Percentiles rank a stretch among this genome's conserved stretches.
Evolutionary conservation across 2,888 invertebrate genomes (phyloP).

Genomic region (Gymnosoma rotundatum): DNA sequence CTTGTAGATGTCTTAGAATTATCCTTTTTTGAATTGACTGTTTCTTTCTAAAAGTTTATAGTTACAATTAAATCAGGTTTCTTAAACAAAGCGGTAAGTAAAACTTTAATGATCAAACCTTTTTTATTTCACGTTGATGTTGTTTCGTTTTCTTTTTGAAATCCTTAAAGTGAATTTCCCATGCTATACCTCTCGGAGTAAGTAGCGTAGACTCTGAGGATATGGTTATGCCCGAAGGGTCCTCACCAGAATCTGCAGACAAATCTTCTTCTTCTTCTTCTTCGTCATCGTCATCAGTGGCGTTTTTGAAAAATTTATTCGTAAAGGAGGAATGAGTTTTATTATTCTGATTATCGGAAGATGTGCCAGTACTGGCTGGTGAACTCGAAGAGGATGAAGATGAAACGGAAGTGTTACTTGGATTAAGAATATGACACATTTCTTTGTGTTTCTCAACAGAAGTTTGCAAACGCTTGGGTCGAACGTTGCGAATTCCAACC

Average conservation of each 20-base stretch:
- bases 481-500: slow-evolving; percentile 73
- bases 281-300: slow-evolving; percentile 60
- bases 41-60: slow-evolving; percentile 33
- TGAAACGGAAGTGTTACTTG: slow-evolving; percentile 74
- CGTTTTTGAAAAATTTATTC: slow-evolving; percentile 80
- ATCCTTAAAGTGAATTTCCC: slow-evolving; percentile 92
- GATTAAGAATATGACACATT: slow-evolving; percentile 85
- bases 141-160: slow-evolving; percentile 69
- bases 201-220: slow-evolving; percentile 81
- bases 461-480: slow-evolving; percentile 78
- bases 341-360: slow-evolving; percentile 66
- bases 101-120: slow-evolving; percentile 37
- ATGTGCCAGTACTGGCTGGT: slow-evolving; percentile 63
- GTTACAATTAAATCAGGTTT: background rate
- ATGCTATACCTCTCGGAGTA: slow-evolving; percentile 89
- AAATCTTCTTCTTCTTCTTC: slow-evolving; percentile 85
- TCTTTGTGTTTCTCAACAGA: slow-evolving; percentile 91
- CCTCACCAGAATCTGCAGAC: slow-evolving; percentile 93
- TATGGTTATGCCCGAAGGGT: slow-evolving; percentile 83
- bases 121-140: slow-evolving; percentile 49
- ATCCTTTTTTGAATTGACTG: slow-evolving; percentile 36
- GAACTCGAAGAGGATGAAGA: slow-evolving; percentile 74
- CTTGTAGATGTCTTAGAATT: slow-evolving; percentile 15
- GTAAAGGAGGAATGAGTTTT: slow-evolving; percentile 74
- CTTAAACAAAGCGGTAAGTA: background rate